Evolutionary conservation across 2,888 invertebrate species (phyloP).

Genomic region (Pseudolycoriella hygida): DNA sequence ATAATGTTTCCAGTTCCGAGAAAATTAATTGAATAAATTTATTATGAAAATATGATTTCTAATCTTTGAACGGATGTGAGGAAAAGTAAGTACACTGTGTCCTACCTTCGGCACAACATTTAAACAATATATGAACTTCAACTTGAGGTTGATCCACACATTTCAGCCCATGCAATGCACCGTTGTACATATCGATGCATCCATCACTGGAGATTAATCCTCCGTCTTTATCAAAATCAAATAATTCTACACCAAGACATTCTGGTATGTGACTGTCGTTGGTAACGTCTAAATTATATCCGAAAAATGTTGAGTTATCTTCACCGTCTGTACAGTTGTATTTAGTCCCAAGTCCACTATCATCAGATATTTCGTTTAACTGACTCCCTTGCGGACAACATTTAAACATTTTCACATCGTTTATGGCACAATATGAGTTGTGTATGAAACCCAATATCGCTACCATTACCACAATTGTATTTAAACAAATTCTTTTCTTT

Average conservation of each 20-base stretch:
- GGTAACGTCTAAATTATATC: not conserved
- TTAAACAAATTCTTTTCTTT: too few relatives aligned
- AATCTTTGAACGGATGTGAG: too few relatives aligned
- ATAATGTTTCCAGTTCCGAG: too few relatives aligned
- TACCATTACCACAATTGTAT: too few relatives aligned
- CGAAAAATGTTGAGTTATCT: not conserved
- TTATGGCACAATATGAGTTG: too few relatives aligned
- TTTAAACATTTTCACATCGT: not conserved
- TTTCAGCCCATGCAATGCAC: not conserved
- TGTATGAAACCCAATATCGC: too few relatives aligned
- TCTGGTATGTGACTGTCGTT: not conserved
- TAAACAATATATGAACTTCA: not conserved
- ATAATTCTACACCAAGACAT: not conserved
- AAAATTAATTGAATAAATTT: too few relatives aligned
- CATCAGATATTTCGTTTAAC: not conserved
- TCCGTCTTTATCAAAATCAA: not conserved
- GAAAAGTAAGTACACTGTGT: too few relatives aligned
- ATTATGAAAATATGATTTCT: too few relatives aligned
- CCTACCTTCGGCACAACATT: not conserved
- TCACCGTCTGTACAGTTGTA: not conserved
- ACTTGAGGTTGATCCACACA: not conserved
- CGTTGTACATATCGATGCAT: not conserved
- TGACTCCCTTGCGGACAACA: not conserved
- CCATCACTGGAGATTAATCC: not conserved
- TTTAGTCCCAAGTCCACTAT: not conserved